Percentiles rank a stretch among this genome's conserved stretches.
These are phyloP conservation scores for Leptobrachium ailaonicum DNA, from an alignment of 2,113 vertebrate species.

Conservation along the genomic window DNA sequence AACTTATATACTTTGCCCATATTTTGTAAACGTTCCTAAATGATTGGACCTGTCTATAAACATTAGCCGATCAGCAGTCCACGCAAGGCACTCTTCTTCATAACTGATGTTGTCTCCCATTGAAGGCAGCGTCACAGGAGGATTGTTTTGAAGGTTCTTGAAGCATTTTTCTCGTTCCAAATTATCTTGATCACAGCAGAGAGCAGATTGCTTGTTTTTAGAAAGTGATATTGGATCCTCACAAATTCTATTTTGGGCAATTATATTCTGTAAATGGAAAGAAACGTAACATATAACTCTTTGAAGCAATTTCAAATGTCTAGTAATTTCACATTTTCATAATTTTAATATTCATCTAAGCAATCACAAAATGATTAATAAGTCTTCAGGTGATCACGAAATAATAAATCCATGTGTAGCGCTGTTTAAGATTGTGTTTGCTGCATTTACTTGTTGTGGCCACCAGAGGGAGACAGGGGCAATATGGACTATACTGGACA, in stretches of 20 bases:
- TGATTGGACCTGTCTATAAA: conserved; percentile 12
- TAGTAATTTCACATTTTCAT: too few relatives aligned
- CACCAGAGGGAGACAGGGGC: too few relatives aligned
- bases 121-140: conserved; percentile 3
- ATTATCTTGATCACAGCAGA: conserved; percentile 2
- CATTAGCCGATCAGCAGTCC: neutral
- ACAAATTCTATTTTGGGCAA: conserved; percentile 19
- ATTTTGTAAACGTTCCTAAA: too few relatives aligned
- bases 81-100: conserved; percentile 9
- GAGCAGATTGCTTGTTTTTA: neutral
- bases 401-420: too few relatives aligned
- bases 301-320: too few relatives aligned
- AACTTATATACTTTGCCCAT: too few relatives aligned
- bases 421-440: too few relatives aligned
- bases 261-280: neutral
- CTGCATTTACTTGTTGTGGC: too few relatives aligned
- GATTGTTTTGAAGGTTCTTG: conserved; percentile 10
- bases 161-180: conserved; percentile 20
- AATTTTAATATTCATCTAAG: too few relatives aligned
- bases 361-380: too few relatives aligned
- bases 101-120: neutral
- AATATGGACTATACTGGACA: too few relatives aligned
- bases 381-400: too few relatives aligned
- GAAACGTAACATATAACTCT: neutral
- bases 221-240: neutral